These are phyloP conservation scores for Eciton burchellii DNA, from an alignment of 1,140 invertebrate genomes.

Conservation along the genomic window DNA sequence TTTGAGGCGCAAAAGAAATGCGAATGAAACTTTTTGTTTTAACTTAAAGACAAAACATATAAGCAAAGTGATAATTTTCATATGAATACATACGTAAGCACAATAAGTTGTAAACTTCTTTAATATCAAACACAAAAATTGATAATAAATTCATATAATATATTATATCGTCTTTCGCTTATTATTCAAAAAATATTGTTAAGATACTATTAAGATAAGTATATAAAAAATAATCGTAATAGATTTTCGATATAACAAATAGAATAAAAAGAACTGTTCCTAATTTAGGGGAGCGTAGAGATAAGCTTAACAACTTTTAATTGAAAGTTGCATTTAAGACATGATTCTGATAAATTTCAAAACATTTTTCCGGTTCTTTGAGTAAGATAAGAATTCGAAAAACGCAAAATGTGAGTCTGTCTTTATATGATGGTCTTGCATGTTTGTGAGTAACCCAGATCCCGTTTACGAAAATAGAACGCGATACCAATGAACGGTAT, in stretches of 20 bases:
- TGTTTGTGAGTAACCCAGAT: constrained; percentile 81
- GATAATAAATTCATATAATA: background rate
- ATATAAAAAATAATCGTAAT: constrained; percentile 25
- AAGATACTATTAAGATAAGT: too few relatives aligned
- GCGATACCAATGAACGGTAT: constrained; percentile 70
- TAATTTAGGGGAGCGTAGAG: background rate
- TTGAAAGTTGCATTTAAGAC: background rate
- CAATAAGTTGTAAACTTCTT: background rate
- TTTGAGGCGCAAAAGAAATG: constrained; percentile 12
- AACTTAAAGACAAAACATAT: background rate
- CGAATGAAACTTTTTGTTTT: constrained; percentile 20
- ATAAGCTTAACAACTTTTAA: background rate
- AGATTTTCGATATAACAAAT: background rate
- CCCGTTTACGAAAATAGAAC: constrained; percentile 80
- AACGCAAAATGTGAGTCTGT: constrained; percentile 43
- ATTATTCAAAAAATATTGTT: background rate
- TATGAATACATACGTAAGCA: background rate
- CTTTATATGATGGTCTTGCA: constrained; percentile 57
- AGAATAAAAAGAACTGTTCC: background rate
- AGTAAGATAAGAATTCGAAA: background rate
- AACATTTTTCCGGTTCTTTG: constrained; percentile 16
- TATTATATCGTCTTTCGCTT: background rate
- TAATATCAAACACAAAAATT: background rate
- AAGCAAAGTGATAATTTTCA: constrained; percentile 1
- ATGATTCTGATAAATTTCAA: constrained; percentile 4